Base-by-base conservation (phyloP, 1,140 invertebrate genomes). In the Matsumurasca onukii region DNA sequence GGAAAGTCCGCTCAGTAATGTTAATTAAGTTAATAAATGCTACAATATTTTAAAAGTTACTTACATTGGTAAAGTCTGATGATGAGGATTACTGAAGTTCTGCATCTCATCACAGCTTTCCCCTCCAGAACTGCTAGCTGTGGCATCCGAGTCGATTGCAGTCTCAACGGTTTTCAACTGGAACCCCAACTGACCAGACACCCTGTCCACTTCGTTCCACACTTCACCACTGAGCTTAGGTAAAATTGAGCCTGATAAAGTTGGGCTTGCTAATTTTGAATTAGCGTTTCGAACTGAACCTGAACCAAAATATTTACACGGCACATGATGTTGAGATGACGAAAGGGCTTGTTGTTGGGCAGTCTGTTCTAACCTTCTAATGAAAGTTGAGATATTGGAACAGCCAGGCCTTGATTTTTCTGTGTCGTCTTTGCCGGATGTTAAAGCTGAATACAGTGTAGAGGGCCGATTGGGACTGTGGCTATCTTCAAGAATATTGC, bases 81-180 rank as follows among this genome's bases (percentile, higher is more conserved):
- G 90, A 77, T 89, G 86, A 24, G 83, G 82, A 82, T 92, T 92
- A 77, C 88, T 91, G 79, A 90, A 92, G 69, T 82, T 80, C 67
- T 93, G 88, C 79, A 89, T 86, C 80, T 98, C 95, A 82, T 97
- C 94, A 81, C 91, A 92, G 74, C 93, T 96, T 78, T 97, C 95
- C 31, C 92, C 93, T 48, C 94, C 95, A 34, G 94, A 97, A 76
- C 93, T 96, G 63, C 93, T 95, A 20, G 90, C 92, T 17, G 95
- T 98, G 17, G 92, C 94, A 82, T 98, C 95, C 20, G 94, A 95
- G 80, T 97, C 95, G 55, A 95, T 80, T 73, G 86, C 86, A 57
- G 83, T 80, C 74, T 93, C 88, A 52, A 93, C 83, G 67, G 90
- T 80, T 30, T 85, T 82, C 67, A 94, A 76, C 77, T 92, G 90